Evolutionary conservation across 2,113 vertebrate genomes (phyloP), one percentile per base, ranked within the genome.

Genomic region (Psittacus erithacus): DNA sequence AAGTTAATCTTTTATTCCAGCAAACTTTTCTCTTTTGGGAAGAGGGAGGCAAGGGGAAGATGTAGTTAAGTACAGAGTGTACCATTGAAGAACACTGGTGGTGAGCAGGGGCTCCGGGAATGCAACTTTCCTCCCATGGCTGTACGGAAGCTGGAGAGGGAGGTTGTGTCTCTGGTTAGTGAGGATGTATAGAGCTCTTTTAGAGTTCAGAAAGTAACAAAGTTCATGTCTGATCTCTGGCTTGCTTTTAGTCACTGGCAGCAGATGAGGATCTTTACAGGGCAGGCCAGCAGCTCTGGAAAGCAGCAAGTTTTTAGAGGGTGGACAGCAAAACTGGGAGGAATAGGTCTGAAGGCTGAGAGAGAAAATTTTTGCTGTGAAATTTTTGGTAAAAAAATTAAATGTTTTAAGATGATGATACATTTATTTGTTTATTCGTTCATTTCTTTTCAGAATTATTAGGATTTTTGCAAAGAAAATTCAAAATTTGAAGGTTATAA

Each of bases 1-100:
- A 89, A 94, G 91, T 97, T 95, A 94, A 95, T 97, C 62, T 97
- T 97, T 82, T 89, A 49, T 90, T 97, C 78, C 19, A n/a, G 90
- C 90, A 75, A 82, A 39, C 33, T 10, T 78, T 95, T 41, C 70
- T 91, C 68, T 94, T 93, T 83, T 64, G 74, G n/a, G 29, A 52
- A 29, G 3, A 1, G 22, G 7, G 29, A 60, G 27, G 79, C 41
- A 52, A 62, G 44, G 38, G 46, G 39, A 68, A 80, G 60, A 60
- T 62, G 50, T 43, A 46, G 46, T 94, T 69, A 47, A 78, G 75
- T 57, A 19, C 2, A 15, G 75, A 82, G 59, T 18, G 39, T 11
- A 2, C 8, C 20, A 13, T 74, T 90, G 76, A 73, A 69, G 70
- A 83, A 27, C 29, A 50, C 44, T 88, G 52, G 31, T 93, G 80